A percentile compares a stretch with the other conserved stretches of the same genome.
These are phyloP conservation scores for Pterois miles DNA, from an alignment of 2,797 vertebrate genomes.

Conservation along the genomic window DNA sequence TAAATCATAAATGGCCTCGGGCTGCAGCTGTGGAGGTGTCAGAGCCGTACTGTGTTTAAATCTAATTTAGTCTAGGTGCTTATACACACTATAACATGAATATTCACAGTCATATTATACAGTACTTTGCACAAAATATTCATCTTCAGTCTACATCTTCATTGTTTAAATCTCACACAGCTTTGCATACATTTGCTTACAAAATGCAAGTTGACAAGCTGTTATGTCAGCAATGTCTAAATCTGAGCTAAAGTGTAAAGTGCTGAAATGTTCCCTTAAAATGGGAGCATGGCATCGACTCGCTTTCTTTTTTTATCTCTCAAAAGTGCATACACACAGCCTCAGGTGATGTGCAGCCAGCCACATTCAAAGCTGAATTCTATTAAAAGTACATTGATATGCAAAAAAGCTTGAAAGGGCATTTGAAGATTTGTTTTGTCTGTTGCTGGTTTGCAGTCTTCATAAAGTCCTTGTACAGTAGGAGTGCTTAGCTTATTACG, in stretches of 20 bases:
- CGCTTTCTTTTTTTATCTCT: slow-evolving; percentile 8
- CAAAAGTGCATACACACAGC: slow-evolving; percentile 51
- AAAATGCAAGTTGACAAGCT: slow-evolving; percentile 33
- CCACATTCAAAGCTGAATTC: slow-evolving; percentile 29
- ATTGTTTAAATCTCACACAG: slow-evolving; percentile 3
- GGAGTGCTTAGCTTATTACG: background rate
- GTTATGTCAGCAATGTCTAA: slow-evolving; percentile 32
- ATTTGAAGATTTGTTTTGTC: slow-evolving; percentile 15
- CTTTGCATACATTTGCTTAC: slow-evolving; percentile 7
- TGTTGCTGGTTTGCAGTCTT: slow-evolving; percentile 20
- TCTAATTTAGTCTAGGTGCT: background rate
- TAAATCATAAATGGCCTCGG: background rate
- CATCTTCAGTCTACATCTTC: background rate
- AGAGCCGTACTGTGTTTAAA: background rate
- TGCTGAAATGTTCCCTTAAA: slow-evolving; percentile 36
- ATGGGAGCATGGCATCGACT: slow-evolving; percentile 12
- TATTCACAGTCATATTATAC: background rate
- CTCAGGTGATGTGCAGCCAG: slow-evolving; percentile 50
- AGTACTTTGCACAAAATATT: background rate
- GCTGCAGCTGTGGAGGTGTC: background rate
- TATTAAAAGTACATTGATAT: slow-evolving; percentile 49
- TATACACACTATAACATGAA: background rate
- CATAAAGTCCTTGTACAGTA: background rate
- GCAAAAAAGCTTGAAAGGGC: slow-evolving; percentile 52
- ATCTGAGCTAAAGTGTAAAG: slow-evolving; percentile 23